phyloP scores from a whole-genome alignment of 2,888 invertebrate species.

The Ectropis crepuscularia region DNA sequence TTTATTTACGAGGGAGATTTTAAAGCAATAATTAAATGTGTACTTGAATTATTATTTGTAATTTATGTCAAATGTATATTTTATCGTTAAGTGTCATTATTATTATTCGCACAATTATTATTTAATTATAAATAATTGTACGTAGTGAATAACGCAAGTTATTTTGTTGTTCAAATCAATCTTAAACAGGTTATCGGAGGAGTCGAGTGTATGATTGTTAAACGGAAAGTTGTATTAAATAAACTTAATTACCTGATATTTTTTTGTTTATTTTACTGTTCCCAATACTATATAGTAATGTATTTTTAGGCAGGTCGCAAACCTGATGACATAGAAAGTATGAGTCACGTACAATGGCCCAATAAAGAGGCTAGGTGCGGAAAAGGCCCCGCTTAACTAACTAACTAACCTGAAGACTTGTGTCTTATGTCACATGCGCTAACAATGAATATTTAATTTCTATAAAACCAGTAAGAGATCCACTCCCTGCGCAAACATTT shows the following conservation, averaged over 20 bases:
- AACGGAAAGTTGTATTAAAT: conserved; percentile 63
- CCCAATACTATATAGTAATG: too few relatives aligned
- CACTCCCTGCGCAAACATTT: too few relatives aligned
- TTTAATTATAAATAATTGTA: conserved; percentile 33
- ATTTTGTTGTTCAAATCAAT: conserved; percentile 23
- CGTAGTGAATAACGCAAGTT: conserved; percentile 13
- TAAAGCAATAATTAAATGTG: conserved; percentile 70
- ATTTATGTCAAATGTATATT: conserved; percentile 56
- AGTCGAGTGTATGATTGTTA: conserved; percentile 49
- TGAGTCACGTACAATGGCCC: too few relatives aligned
- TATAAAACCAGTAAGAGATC: too few relatives aligned
- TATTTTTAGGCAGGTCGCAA: too few relatives aligned
- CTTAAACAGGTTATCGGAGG: conserved; percentile 38
- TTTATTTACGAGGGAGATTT: conserved; percentile 57
- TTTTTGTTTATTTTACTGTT: conserved; percentile 35
- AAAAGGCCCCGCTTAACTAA: too few relatives aligned
- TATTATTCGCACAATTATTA: conserved; percentile 64
- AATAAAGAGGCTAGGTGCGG: too few relatives aligned
- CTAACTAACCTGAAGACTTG: too few relatives aligned
- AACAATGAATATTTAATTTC: too few relatives aligned
- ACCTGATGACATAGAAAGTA: too few relatives aligned
- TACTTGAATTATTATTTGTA: conserved; percentile 56
- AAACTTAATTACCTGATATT: conserved; percentile 57
- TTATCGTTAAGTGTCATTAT: conserved; percentile 48
- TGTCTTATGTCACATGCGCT: too few relatives aligned